These are phyloP conservation scores for Karalla daura DNA, from an alignment of 2,797 vertebrate species.

Conservation along the genomic window DNA sequence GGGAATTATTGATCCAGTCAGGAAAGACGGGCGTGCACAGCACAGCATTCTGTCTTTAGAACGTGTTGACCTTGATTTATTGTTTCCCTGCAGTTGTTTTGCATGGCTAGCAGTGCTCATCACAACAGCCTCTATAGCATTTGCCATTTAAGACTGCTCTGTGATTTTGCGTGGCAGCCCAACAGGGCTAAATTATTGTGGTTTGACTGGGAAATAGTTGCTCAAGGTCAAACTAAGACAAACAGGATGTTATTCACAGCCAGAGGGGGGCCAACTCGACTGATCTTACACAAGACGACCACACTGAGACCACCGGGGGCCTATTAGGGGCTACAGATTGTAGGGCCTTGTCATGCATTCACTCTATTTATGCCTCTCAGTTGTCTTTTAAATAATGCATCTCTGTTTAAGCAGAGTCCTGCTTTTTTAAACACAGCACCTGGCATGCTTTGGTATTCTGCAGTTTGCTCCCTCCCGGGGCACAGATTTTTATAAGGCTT, in stretches of 20 bases:
- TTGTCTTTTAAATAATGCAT: slow-evolving; percentile 82
- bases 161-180: slow-evolving; percentile 62
- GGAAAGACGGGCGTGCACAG: slow-evolving; percentile 1
- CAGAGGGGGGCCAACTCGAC: slow-evolving; percentile 41
- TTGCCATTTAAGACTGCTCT: slow-evolving; percentile 60
- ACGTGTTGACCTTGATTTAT: slow-evolving; percentile 47
- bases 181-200: slow-evolving; percentile 74
- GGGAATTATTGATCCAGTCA: slow-evolving; percentile 34
- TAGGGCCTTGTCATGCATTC: slow-evolving; percentile 76
- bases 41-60: slow-evolving; percentile 17
- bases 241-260: slow-evolving; percentile 70
- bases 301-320: slow-evolving; percentile 73
- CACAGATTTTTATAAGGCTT: slow-evolving; percentile 68
- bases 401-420: slow-evolving; percentile 70
- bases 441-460: slow-evolving; percentile 70
- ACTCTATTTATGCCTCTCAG: slow-evolving; percentile 78
- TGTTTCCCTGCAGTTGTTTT: slow-evolving; percentile 27
- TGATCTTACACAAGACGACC: slow-evolving; percentile 68
- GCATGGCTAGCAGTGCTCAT: slow-evolving; percentile 12
- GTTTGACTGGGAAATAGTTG: slow-evolving; percentile 69
- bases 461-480: slow-evolving; percentile 63
- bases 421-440: slow-evolving; percentile 66
- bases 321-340: slow-evolving; percentile 82
- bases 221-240: slow-evolving; percentile 75
- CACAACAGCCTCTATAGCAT: slow-evolving; percentile 40